Percentiles rank a stretch among this genome's conserved stretches.
Conservation (phyloP, 1,140 invertebrate genomes). For the Bombus balteatus region DNA sequence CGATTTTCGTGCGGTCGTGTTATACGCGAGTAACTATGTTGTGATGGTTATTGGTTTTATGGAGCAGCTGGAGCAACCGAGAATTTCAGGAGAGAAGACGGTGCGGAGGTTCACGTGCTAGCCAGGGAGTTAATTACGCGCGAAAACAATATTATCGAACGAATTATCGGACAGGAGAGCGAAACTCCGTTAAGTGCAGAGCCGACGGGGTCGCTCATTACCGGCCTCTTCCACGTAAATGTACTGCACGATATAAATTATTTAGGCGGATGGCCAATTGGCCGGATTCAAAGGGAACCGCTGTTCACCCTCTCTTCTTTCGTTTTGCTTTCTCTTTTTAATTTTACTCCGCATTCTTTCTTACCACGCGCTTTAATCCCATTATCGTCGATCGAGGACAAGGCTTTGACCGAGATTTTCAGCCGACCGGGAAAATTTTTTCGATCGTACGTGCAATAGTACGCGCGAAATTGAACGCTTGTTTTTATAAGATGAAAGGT, state of each 20-base stretch:
- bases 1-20: conserved; percentile 45
- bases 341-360: conserved; percentile 11
- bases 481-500: not conserved
- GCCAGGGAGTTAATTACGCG: conserved; percentile 67
- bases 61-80: conserved; percentile 42
- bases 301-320: not conserved
- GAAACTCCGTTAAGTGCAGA: conserved; percentile 65
- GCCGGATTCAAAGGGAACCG: conserved; percentile 23
- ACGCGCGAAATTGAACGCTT: not conserved
- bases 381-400: not conserved
- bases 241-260: conserved; percentile 51
- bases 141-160: conserved; percentile 71
- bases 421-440: not conserved
- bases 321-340: not conserved
- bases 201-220: conserved; percentile 30
- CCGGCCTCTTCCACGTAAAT: conserved; percentile 51
- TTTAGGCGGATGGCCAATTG: conserved; percentile 57
- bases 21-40: conserved; percentile 16
- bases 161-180: conserved; percentile 65
- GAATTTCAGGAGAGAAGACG: conserved; percentile 55
- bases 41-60: conserved; percentile 60
- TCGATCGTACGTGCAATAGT: not conserved
- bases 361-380: not conserved
- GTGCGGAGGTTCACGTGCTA: conserved; percentile 30
- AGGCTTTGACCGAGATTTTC: conserved; percentile 31